Percentiles rank a stretch among this genome's conserved stretches.
These are phyloP conservation scores for Mormyrus hasselquistii DNA, from an alignment of 2,797 vertebrate genomes.

Conservation along the genomic window DNA sequence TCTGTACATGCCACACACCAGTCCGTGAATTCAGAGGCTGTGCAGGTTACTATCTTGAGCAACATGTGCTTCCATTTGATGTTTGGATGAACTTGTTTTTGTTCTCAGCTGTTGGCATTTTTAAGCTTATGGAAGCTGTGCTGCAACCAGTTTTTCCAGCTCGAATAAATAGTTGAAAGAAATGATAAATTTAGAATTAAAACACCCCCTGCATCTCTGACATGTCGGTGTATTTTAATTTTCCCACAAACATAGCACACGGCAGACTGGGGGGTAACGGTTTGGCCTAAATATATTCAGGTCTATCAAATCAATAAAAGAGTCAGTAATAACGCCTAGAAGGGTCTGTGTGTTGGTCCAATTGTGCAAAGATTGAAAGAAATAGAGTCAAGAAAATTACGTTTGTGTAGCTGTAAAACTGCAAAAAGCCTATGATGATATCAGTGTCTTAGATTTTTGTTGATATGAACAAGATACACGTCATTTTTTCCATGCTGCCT, in stretches of 20 bases:
- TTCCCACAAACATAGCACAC: not conserved
- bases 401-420: not conserved
- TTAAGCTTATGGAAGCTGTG: not conserved
- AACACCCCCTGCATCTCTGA: not conserved
- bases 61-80: not conserved
- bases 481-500: not conserved
- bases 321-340: not conserved
- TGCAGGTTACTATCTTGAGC: not conserved
- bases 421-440: not conserved
- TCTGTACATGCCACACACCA: not conserved
- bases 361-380: not conserved
- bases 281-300: not conserved
- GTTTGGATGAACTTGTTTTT: not conserved
- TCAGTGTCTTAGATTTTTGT: not conserved
- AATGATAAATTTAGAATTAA: not conserved
- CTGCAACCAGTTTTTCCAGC: not conserved
- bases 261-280: not conserved
- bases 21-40: not conserved
- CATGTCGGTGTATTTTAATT: not conserved
- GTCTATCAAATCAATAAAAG: not conserved
- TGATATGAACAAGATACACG: not conserved
- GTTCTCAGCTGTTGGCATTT: not conserved
- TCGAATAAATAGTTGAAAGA: conserved; percentile 8
- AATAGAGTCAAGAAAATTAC: not conserved
- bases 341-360: not conserved